Conservation (phyloP, 1,140 invertebrate genomes). For the Probaryconus sp. region DNA sequence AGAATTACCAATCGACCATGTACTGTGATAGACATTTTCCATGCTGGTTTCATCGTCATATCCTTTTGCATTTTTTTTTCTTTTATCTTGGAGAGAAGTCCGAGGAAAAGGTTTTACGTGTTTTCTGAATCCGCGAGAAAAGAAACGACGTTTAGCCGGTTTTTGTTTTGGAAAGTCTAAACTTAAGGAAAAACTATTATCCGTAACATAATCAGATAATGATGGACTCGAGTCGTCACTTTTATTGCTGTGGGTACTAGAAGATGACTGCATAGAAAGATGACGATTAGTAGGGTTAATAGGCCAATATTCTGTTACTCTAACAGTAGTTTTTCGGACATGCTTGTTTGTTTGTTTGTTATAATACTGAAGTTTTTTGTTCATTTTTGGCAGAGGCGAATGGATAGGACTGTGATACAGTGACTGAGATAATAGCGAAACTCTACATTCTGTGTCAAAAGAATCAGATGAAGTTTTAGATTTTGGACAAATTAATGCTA, state of each 20-base stretch:
- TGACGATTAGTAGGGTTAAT: constrained; percentile 43
- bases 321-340: constrained; percentile 37
- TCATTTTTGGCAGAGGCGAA: constrained; percentile 57
- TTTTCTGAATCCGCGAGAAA: constrained; percentile 79
- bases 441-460: constrained; percentile 67
- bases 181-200: constrained; percentile 75
- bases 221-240: constrained; percentile 61
- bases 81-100: constrained; percentile 78
- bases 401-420: constrained; percentile 21
- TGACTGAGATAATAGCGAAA: constrained; percentile 57
- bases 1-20: constrained; percentile 60
- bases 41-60: constrained; percentile 71
- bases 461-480: constrained; percentile 63
- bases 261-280: constrained; percentile 44
- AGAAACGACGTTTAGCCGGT: constrained; percentile 73
- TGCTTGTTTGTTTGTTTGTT: constrained; percentile 41
- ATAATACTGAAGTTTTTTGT: constrained; percentile 59
- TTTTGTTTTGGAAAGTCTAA: constrained; percentile 80
- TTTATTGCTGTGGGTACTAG: constrained; percentile 22
- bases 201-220: constrained; percentile 66
- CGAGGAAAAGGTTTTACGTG: constrained; percentile 78
- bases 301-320: constrained; percentile 47
- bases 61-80: constrained; percentile 72
- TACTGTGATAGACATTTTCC: constrained; percentile 64
- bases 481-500: constrained; percentile 67